These are phyloP conservation scores for Oncorhynchus tshawytscha DNA, from an alignment of 2,113 vertebrate genomes.

Conservation along the genomic window DNA sequence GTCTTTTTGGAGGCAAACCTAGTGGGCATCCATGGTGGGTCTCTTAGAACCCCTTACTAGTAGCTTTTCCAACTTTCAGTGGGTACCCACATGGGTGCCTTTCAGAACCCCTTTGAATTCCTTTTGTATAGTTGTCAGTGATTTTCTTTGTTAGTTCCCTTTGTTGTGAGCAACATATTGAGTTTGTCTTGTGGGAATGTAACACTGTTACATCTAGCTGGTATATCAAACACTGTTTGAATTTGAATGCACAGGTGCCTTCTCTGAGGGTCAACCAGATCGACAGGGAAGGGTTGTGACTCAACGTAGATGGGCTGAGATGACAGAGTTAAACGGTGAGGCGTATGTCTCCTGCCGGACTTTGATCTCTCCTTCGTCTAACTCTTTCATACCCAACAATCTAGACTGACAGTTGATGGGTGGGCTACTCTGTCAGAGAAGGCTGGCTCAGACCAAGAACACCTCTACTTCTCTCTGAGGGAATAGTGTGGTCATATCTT, in stretches of 20 bases:
- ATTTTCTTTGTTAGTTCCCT: too few relatives aligned
- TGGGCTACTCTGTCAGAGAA: conserved; percentile 37
- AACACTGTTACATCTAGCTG: too few relatives aligned
- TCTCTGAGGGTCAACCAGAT: conserved; percentile 45
- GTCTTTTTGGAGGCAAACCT: too few relatives aligned
- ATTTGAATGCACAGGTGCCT: conserved; percentile 7
- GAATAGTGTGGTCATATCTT: not conserved
- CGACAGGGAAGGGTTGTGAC: conserved; percentile 56
- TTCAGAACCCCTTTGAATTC: too few relatives aligned
- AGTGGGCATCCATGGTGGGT: too few relatives aligned
- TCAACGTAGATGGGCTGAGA: conserved; percentile 50
- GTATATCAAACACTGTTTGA: not conserved
- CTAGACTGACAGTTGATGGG: conserved; percentile 51
- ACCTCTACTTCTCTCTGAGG: conserved; percentile 22
- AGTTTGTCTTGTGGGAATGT: too few relatives aligned
- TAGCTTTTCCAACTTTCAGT: too few relatives aligned
- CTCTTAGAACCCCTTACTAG: too few relatives aligned
- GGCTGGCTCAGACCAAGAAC: conserved; percentile 55
- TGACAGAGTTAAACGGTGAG: conserved; percentile 71
- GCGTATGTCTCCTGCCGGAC: conserved; percentile 60
- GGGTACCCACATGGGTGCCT: too few relatives aligned
- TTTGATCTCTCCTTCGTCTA: conserved; percentile 76
- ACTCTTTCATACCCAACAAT: conserved; percentile 64
- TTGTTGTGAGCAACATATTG: too few relatives aligned
- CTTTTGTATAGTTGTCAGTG: too few relatives aligned